Percentiles rank a stretch among this genome's conserved stretches.
These are phyloP conservation scores for Onchidella celtica DNA, from an alignment of 2,888 invertebrate species.

Conservation along the genomic window DNA sequence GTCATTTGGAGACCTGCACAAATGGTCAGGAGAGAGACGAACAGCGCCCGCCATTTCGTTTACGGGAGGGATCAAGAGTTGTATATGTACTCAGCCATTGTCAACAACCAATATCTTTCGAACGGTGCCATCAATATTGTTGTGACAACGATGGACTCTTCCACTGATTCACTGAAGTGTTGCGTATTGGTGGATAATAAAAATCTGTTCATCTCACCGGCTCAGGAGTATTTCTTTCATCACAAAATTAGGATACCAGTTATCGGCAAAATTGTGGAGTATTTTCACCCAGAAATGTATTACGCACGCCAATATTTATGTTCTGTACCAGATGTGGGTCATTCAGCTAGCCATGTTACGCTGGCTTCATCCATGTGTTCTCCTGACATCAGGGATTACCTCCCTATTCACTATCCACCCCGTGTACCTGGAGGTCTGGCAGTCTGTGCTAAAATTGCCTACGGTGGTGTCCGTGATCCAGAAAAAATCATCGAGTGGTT, in stretches of 20 bases:
- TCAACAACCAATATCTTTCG: constrained; percentile 32
- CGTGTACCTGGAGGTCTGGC: constrained; percentile 37
- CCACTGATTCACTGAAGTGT: constrained; percentile 20
- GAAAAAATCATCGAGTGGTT: constrained; percentile 54
- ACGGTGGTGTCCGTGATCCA: constrained; percentile 44
- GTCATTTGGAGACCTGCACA: background rate
- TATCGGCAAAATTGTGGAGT: constrained; percentile 12
- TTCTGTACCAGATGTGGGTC: constrained; percentile 43
- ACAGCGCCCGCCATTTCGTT: constrained; percentile 2
- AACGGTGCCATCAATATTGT: constrained; percentile 46
- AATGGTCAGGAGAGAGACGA: background rate
- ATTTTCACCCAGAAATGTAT: constrained; percentile 5
- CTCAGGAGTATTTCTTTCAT: constrained; percentile 26
- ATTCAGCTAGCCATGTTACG: constrained; percentile 37
- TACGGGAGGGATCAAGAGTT: constrained; percentile 10
- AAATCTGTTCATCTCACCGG: constrained; percentile 20
- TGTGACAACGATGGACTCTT: constrained; percentile 39
- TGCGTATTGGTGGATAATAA: constrained; percentile 33
- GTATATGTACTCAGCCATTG: constrained; percentile 52
- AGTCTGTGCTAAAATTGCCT: constrained; percentile 48
- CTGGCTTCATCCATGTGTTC: constrained; percentile 40
- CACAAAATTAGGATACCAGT: constrained; percentile 17
- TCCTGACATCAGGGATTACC: constrained; percentile 21
- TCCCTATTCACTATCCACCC: constrained; percentile 26
- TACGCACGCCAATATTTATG: constrained; percentile 22